phyloP scores from a whole-genome alignment of 2,113 vertebrate genomes.

The human (Homo sapiens) region DNA sequence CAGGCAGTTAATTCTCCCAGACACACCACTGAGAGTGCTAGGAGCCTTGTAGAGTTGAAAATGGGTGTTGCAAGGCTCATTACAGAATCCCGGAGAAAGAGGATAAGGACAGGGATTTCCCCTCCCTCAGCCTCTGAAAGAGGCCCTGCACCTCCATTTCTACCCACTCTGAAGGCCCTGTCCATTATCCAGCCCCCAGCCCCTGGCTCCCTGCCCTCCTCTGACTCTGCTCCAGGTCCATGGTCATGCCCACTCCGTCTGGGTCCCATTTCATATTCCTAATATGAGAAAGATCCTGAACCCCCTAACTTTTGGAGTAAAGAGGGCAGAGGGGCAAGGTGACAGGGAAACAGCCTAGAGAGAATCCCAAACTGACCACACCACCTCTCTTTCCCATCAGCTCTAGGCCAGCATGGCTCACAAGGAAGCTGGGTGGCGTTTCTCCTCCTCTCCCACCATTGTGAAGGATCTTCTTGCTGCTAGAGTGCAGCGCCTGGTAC shows the following conservation, averaged over 20 bases:
- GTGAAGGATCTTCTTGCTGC: not conserved
- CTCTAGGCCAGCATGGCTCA: not conserved
- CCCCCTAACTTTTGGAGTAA: not conserved
- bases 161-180: not conserved
- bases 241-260: rapidly evolving
- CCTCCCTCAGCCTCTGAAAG: not conserved
- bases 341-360: not conserved
- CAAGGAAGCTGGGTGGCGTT: rapidly evolving
- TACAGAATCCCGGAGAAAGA: slow-evolving; percentile 24
- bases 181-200: rapidly evolving
- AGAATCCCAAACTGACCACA: not conserved
- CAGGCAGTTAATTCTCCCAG: slow-evolving; percentile 74
- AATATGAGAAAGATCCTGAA: not conserved
- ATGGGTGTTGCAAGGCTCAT: slow-evolving; percentile 50
- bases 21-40: slow-evolving; percentile 6
- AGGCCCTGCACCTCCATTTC: not conserved
- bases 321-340: not conserved
- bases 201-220: not conserved
- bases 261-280: not conserved
- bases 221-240: not conserved
- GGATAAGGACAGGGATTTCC: slow-evolving; percentile 34
- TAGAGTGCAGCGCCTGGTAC: not conserved
- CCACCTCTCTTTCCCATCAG: not conserved
- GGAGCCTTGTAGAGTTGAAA: slow-evolving; percentile 52
- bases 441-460: rapidly evolving